Base-by-base conservation (phyloP, 2,888 invertebrate species). In the Heliconius erato region DNA sequence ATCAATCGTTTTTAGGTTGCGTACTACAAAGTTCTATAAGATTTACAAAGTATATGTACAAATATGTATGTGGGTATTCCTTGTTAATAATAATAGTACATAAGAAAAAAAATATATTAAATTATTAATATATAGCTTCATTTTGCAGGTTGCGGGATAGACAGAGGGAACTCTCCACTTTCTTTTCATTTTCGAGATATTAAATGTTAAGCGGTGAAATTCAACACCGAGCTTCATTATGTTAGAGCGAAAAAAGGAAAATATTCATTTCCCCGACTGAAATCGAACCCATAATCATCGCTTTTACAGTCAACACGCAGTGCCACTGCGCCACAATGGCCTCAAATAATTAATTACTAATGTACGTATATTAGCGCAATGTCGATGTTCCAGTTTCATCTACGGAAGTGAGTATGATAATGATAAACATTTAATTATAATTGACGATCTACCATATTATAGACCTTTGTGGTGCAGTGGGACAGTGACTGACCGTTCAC, bases 1-100 rank as follows among this genome's bases (percentile, higher is more conserved):
- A 82, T 79, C 79, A 76, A 82, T 77, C 71, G 84, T 83, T 84
- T 84, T 82, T 80, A 82, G 84, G 84, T 84, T 84, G 79, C 59
- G 74, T 35, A 76, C 74, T 76, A 79, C 54, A 63, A 63, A 79
- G 74, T 67, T 74, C 67, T 54, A 78, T 78, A 65, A 44, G 78
- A 59, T 78, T 74, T n/a, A 65, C 35, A 44, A 67, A 76, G 59
- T 67, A 65, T 40, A 40, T 71, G 23, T 69, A 19, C 19, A 35
- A 1, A 28, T 67, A 28, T 67, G 12, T 63, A 63, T n/a, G n/a
- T 32, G 26, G 28, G 28, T 35, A 35, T 69, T 68, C 68, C 19
- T 68, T 68, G 32, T 68, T 9, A 32, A 67, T 67, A 32, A 67
- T 67, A 49, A 19, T 54, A 54, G 5, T 23, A 19, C 16, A 28